A percentile compares a stretch with the other conserved stretches of the same genome.
Conservation (phyloP, 1,140 invertebrate species). For the Polypedilum vanderplanki region DNA sequence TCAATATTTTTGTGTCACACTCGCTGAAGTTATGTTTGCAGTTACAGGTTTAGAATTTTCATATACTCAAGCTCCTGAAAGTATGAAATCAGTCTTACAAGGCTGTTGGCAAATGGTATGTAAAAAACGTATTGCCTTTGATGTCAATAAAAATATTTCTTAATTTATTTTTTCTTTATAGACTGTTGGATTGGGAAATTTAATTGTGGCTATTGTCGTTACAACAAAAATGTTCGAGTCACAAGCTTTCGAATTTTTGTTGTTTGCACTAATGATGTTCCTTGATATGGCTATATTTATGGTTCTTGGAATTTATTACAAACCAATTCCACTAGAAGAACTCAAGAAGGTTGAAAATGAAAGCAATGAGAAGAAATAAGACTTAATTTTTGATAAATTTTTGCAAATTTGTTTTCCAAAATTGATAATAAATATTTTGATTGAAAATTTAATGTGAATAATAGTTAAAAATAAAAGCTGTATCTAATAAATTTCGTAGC, state of each 20-base stretch:
- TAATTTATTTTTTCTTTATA: no score
- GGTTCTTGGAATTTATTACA: constrained; percentile 64
- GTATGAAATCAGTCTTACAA: constrained; percentile 74
- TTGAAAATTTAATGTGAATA: no score
- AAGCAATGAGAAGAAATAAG: not conserved
- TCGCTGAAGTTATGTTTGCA: constrained; percentile 65
- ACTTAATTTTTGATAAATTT: no score
- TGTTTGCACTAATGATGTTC: constrained; percentile 74
- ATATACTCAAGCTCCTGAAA: constrained; percentile 46
- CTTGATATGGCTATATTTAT: constrained; percentile 74
- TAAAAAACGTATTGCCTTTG: no score
- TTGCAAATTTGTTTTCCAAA: no score
- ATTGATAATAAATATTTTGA: no score
- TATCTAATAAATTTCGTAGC: no score
- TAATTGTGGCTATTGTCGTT: constrained; percentile 70
- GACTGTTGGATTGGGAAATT: constrained; percentile 73
- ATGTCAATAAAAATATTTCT: no score
- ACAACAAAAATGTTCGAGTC: constrained; percentile 58
- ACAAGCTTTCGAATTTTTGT: constrained; percentile 58
- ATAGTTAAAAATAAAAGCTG: no score
- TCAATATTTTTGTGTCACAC: constrained; percentile 74
- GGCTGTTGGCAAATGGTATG: constrained; percentile 70
- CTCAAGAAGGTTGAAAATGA: not conserved
- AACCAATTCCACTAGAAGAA: constrained; percentile 36
- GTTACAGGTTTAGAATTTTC: constrained; percentile 69